Evolutionary conservation across 2,888 invertebrate species (phyloP), one percentile per base, ranked within the genome.

Genomic region (Ochropleura leucogaster): DNA sequence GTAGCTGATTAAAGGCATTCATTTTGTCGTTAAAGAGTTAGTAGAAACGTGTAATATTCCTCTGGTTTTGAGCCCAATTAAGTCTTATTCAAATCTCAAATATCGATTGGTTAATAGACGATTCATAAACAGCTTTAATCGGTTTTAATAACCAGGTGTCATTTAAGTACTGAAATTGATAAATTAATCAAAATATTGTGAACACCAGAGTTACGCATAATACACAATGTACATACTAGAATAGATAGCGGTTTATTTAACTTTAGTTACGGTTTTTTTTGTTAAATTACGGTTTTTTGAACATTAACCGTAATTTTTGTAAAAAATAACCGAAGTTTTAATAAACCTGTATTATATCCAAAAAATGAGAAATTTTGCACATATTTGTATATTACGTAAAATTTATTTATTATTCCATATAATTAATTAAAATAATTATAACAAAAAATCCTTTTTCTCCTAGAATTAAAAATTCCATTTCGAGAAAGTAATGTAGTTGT

Each of bases 381-480:
- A 86, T 85, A 84, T 82, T 84, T 85, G 82, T 85, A 85, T 82
- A 86, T 82, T 85, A 81, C 70, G 71, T 77, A 77, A 69, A 67
- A 40, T 55, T 82, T 83, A 87, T 87, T 87, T 87, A 87, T 87
- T 87, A 87, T 87, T 87, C 80, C 83, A 81, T 69, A 80, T 74
- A 74, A 77, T 77, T 69, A 83, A 66, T 57, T 65, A 68, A 20
- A 47, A 72, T 72, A 78, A 57, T 62, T 67, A 72, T 67, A 40
- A 60, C 60, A 46, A 71, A 59, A n/a, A 67, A 59, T 74, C 66
- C 75, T 72, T 77, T 83, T 82, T 80, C 76, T 80, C 75, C 68
- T 78, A 75, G 77, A 74, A 66, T 73, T 82, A 66, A 67, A 77
- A 82, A 81, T 74, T 86, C 80, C 78, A 82, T 69, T 83, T 77